phyloP scores from a whole-genome alignment of 2,113 vertebrate species.

The Seriola aureovittata region DNA sequence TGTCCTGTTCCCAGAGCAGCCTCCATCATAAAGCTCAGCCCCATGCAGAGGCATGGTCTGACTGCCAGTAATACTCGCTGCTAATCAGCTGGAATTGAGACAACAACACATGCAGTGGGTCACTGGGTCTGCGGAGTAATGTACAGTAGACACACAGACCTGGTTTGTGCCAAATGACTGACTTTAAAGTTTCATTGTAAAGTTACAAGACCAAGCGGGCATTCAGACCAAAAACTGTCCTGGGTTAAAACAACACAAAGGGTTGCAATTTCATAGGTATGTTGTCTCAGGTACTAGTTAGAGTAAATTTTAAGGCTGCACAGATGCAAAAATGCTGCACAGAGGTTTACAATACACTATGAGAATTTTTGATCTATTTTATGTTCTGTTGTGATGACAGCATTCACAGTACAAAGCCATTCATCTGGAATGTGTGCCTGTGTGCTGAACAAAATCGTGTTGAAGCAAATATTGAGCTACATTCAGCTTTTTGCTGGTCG shows the following conservation, averaged over 20 bases:
- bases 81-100: constrained; percentile 68
- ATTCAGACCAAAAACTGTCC: not conserved
- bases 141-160: constrained; percentile 11
- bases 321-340: not conserved
- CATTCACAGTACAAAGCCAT: not conserved
- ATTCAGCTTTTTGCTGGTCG: not conserved
- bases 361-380: not conserved
- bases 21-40: constrained; percentile 69
- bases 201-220: not conserved
- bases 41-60: constrained; percentile 72
- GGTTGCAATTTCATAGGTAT: not conserved
- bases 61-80: constrained; percentile 57
- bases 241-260: not conserved
- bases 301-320: not conserved
- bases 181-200: constrained; percentile 8
- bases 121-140: constrained; percentile 27
- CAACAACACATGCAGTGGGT: constrained; percentile 48
- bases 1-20: constrained; percentile 69
- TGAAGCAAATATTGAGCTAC: not conserved
- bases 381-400: not conserved
- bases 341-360: not conserved
- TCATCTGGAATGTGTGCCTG: too few relatives aligned
- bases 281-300: not conserved
- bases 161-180: constrained; percentile 16
- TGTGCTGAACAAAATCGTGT: too few relatives aligned